Base-by-base conservation (phyloP, 2,113 vertebrate species). In the Paralichthys olivaceus region DNA sequence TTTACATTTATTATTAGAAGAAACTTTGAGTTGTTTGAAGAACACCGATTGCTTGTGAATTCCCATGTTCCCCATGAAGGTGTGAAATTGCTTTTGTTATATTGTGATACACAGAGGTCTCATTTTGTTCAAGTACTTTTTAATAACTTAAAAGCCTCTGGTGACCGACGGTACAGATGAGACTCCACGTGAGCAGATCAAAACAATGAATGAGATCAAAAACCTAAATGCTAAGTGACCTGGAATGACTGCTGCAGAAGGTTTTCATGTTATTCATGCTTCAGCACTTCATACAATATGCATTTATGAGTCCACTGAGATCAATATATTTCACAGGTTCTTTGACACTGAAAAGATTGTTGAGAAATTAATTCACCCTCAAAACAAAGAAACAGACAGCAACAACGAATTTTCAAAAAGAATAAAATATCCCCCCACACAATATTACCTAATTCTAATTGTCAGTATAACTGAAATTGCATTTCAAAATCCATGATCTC, bases 1-100 rank as follows among this genome's bases (percentile, higher is more conserved):
- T 40, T 40, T 40, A 40, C 45, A 17, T 19, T 4, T 47, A 47
- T 47, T 47, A 47, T 17, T 47, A 47, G 45, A 47, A 17, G 45
- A 47, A 47, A 47, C 4, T 47, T 47, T 3, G 7, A 53, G 43
- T 47, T 47, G 43, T 47, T 47, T 47, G 43, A 53, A n/a, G 49
- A 78, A 75, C 59, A 57, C 55, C 28, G 55, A 65, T 80, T 0
- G 20, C 29, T 64, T 62, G 73, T 67, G 68, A 80, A 83, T 57
- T 72, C 54, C 47, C 26, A 25, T 12, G 69, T 4, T 58, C 19
- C 56, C 25, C 25, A 59, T 25, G 5, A 28, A 64, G 37, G 8
- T 17, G 29, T 75, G 34, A 69, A 56, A 80, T 78, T 66, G 60
- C 45, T 78, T 80, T 66, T 67, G 29, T 45, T 74, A 2, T 60